phyloP scores from a whole-genome alignment of 37 sponge, comb jelly and placozoan genomes.

The Mnemiopsis leidyi region DNA sequence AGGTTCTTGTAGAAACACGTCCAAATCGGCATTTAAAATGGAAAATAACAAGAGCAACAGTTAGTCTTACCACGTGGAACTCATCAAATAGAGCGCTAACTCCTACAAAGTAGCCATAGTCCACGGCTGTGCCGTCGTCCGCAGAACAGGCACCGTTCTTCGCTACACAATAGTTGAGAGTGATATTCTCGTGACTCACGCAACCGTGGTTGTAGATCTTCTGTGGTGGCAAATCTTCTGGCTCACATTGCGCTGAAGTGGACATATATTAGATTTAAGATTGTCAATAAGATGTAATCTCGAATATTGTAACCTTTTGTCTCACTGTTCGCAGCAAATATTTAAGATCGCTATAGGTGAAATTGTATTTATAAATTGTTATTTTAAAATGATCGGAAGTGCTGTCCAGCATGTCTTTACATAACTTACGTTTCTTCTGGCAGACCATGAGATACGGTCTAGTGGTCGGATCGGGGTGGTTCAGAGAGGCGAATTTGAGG shows the following conservation, averaged over 20 bases:
- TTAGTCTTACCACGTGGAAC: conserved; percentile 10
- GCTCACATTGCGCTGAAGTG: background rate
- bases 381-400: no score
- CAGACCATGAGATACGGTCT: conserved; percentile 45
- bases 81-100: conserved; percentile 21
- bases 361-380: no score
- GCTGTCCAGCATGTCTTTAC: no score
- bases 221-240: background rate
- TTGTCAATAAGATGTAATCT: no score
- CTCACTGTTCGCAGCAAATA: no score
- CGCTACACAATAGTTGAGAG: conserved; percentile 39
- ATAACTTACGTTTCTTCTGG: conserved; percentile 9
- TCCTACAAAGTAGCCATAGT: background rate
- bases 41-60: no score
- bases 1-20: no score
- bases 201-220: background rate
- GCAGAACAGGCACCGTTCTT: conserved; percentile 50
- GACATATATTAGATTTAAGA: background rate
- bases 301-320: no score
- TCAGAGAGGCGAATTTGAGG: conserved; percentile 49
- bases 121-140: background rate
- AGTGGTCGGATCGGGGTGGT: background rate
- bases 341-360: no score
- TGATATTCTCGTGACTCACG: background rate
- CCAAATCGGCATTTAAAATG: no score